These are phyloP conservation scores for Rostratula benghalensis DNA, from an alignment of 2,113 vertebrate species.

Conservation along the genomic window DNA sequence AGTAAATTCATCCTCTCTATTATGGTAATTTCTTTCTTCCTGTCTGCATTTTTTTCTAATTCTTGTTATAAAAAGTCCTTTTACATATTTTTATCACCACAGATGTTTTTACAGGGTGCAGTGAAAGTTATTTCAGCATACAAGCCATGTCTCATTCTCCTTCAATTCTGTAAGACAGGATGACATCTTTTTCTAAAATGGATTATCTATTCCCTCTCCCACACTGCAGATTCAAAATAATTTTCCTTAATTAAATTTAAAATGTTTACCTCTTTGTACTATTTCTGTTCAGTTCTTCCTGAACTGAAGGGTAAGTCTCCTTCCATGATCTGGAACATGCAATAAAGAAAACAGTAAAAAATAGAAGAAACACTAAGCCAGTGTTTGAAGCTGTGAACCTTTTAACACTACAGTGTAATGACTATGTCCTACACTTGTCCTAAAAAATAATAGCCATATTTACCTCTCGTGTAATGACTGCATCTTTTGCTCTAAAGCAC, in stretches of 20 bases:
- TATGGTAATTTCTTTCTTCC: not conserved
- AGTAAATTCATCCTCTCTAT: not conserved
- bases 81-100: not conserved
- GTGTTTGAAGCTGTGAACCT: not conserved
- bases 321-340: not conserved
- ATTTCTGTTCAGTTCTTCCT: not conserved
- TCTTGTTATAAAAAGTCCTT: not conserved
- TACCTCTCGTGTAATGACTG: not conserved
- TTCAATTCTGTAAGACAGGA: not conserved
- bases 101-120: not conserved
- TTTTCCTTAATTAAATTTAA: not conserved
- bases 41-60: not conserved
- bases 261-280: not conserved
- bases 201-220: not conserved
- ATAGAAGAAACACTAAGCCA: not conserved
- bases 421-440: not conserved
- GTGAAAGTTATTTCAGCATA: not conserved
- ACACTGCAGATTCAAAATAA: not conserved
- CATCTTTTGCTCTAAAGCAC: not conserved
- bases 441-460: not conserved
- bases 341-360: not conserved
- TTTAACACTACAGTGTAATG: not conserved
- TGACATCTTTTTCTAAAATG: not conserved
- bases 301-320: not conserved
- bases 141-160: not conserved